These are phyloP conservation scores for Myanophis thanlyinensis DNA, from an alignment of 2,113 vertebrate species.

Conservation along the genomic window DNA sequence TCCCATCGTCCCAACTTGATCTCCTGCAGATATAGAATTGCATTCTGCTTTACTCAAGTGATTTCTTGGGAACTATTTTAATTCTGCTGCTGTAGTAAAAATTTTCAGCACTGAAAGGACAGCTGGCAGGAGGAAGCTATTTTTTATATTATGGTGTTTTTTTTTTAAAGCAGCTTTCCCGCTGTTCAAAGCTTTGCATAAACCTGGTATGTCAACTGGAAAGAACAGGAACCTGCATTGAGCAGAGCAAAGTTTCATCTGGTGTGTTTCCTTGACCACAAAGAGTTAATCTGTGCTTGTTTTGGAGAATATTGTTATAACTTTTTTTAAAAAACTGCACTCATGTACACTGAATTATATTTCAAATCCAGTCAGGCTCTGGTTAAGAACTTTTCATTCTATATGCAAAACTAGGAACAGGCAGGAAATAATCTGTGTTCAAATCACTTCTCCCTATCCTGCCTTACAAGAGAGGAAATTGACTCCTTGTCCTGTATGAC, in stretches of 20 bases:
- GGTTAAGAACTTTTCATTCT: not conserved
- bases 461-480: slow-evolving; percentile 30
- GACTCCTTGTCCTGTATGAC: slow-evolving; percentile 23
- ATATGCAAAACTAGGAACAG: not conserved
- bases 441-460: not conserved
- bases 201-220: not conserved
- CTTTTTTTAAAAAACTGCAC: not conserved
- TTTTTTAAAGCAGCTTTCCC: not conserved
- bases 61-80: not conserved
- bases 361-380: not conserved
- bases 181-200: not conserved
- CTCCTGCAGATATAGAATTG: not conserved
- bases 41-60: not conserved
- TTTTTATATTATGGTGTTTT: not conserved
- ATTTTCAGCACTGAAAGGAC: not conserved
- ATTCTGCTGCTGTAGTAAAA: not conserved
- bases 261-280: not conserved
- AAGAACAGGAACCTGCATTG: not conserved
- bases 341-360: not conserved
- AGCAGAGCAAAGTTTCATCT: not conserved
- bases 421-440: not conserved
- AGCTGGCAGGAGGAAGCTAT: not conserved
- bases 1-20: not conserved
- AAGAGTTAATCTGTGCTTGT: not conserved
- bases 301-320: not conserved